phyloP scores from a whole-genome alignment of 2,113 vertebrate genomes.

The Corvus moneduloides region DNA sequence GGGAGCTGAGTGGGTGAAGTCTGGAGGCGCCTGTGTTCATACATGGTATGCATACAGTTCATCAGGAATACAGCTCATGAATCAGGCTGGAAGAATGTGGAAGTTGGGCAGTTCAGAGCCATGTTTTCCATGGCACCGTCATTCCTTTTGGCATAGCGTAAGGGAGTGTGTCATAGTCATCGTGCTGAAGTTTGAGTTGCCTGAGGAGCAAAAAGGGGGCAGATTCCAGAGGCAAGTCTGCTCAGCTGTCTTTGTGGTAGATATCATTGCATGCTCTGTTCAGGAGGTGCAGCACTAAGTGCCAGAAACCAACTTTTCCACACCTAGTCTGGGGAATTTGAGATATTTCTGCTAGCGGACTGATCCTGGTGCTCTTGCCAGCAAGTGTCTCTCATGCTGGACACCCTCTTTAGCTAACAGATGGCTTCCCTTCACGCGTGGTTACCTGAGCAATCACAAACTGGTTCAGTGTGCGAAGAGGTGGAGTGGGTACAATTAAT shows the following conservation, averaged over 20 bases:
- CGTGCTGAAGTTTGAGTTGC: neutral
- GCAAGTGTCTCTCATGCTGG: neutral
- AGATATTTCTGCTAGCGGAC: neutral
- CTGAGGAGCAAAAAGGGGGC: neutral
- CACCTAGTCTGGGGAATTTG: neutral
- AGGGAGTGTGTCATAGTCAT: neutral
- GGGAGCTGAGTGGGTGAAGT: neutral
- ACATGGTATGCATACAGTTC: neutral
- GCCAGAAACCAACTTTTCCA: neutral
- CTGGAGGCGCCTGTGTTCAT: neutral
- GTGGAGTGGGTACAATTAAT: neutral
- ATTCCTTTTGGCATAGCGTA: rapidly evolving
- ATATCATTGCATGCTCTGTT: neutral
- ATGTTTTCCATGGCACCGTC: neutral
- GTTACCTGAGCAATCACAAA: neutral
- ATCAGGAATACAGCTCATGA: neutral
- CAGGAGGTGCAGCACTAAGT: neutral
- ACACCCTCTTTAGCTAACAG: neutral
- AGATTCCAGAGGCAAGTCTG: neutral
- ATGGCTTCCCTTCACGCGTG: neutral
- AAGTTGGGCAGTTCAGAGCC: neutral
- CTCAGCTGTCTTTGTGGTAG: neutral
- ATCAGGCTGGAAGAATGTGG: neutral
- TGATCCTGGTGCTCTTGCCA: neutral
- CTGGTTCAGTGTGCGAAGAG: neutral